Evolutionary conservation across 1,140 invertebrate species (phyloP), one percentile per base, ranked within the genome.

Genomic region (Cecropterus lyciades): DNA sequence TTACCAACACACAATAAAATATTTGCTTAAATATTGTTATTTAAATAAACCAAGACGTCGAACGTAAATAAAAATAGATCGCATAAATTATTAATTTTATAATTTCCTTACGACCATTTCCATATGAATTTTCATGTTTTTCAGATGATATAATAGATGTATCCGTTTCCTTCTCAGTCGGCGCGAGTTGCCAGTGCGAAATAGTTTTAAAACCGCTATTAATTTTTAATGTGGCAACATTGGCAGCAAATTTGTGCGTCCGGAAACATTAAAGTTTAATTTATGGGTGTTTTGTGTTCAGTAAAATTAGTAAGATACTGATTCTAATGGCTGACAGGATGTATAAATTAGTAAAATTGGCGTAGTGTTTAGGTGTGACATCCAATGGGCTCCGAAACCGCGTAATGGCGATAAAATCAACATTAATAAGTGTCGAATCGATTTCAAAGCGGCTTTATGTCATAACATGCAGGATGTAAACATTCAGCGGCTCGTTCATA

Each of bases 211-310:
- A 84, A 81, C 80, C 30, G 70, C 82, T 87, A 88, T 89, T 81
- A 86, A 87, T 89, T 87, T 85, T 87, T 88, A 82, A 87, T 79
- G 79, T 76, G 74, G 77, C 77, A 84, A 84, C 85, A 89, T 83
- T 77, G 85, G 79, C 79, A 75, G 77, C 80, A 73, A 80, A 78
- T 82, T 77, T 78, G 70, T 74, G 71, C 71, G 80, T 80, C 86
- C 86, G 89, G 89, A 90, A 89, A 89, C 84, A 90, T 89, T 89
- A 91, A 88, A 84, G 77, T 80, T 85, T 90, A 85, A 91, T 91
- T 89, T 91, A 91, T 76, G 78, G 79, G 53, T 78, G 79, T 83
- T 85, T 83, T 77, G 78, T 77, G 73, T 81, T 86, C 84, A 87
- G 82, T 81, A 73, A 87, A 85, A 90, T 91, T 87, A 87, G 79